phyloP scores from a whole-genome alignment of 2,113 vertebrate genomes.

The Ctenomys sociabilis region DNA sequence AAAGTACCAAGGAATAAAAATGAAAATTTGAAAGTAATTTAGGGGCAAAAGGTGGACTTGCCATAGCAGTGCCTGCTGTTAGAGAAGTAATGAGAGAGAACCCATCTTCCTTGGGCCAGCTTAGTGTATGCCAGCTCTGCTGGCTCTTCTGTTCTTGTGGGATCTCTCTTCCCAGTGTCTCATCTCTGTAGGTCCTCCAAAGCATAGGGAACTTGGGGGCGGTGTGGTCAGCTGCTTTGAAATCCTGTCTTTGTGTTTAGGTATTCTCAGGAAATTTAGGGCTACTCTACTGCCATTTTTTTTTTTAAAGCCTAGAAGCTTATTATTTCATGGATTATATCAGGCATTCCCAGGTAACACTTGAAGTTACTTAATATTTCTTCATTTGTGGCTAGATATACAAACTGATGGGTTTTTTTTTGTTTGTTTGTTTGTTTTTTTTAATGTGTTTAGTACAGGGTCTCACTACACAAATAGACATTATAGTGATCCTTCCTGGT shows the following conservation, averaged over 20 bases:
- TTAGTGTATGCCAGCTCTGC: neutral
- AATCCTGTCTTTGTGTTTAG: slow-evolving; percentile 13
- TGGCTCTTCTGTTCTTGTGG: neutral
- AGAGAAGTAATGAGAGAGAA: neutral
- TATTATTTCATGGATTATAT: neutral
- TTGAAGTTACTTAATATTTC: slow-evolving; percentile 9
- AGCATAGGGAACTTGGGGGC: neutral
- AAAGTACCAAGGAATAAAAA: neutral
- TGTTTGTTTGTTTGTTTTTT: too few species aligned
- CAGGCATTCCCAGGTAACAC: neutral
- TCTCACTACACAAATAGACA: too few species aligned
- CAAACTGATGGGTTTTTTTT: neutral
- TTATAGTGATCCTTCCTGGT: too few species aligned
- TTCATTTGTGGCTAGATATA: neutral
- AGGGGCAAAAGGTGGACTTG: neutral
- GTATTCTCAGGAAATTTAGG: slow-evolving; percentile 9
- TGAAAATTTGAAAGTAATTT: neutral
- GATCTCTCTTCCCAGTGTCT: neutral
- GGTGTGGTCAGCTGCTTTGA: neutral
- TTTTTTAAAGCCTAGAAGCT: neutral
- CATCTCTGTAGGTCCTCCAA: neutral
- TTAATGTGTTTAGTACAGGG: too few species aligned
- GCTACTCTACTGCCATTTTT: neutral
- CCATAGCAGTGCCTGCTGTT: neutral
- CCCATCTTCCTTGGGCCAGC: neutral